These are phyloP conservation scores for Agelastica alni DNA, from an alignment of 2,888 invertebrate species.

Conservation along the genomic window DNA sequence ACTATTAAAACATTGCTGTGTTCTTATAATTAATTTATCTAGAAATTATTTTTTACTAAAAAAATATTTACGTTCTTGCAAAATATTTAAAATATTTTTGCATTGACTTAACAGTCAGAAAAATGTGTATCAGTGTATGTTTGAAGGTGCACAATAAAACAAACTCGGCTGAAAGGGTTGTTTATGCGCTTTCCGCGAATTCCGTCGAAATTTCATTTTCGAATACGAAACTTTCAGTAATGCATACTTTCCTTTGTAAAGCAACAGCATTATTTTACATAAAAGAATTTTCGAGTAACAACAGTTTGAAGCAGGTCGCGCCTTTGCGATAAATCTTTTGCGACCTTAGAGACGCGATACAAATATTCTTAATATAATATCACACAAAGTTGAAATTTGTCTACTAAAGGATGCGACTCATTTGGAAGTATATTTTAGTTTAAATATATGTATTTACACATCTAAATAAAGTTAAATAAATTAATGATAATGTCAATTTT, in stretches of 20 bases:
- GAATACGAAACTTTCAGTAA: constrained; percentile 9
- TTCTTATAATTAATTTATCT: too few relatives aligned
- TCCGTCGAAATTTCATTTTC: constrained; percentile 4
- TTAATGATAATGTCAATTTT: too few relatives aligned
- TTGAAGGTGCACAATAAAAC: too few relatives aligned
- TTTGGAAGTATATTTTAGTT: too few relatives aligned
- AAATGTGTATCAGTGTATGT: too few relatives aligned
- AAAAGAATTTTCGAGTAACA: constrained; percentile 8
- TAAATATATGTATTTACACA: too few relatives aligned
- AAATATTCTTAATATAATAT: neutral
- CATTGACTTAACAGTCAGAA: too few relatives aligned
- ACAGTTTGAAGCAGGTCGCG: constrained; percentile 2
- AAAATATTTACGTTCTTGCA: too few relatives aligned
- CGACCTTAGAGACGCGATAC: neutral
- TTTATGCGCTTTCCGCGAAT: constrained; percentile 2
- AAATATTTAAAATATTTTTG: too few relatives aligned
- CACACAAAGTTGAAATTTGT: neutral
- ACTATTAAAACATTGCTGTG: too few relatives aligned
- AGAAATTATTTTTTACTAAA: too few relatives aligned
- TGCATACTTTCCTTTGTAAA: constrained; percentile 9
- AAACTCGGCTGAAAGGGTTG: neutral
- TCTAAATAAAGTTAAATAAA: too few relatives aligned
- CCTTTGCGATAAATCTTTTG: constrained; percentile 1
- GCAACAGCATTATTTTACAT: constrained; percentile 8
- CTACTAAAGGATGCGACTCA: neutral